Evolutionary conservation across 2,888 invertebrate species (phyloP).

Genomic region (Ormyrus nitidulus): DNA sequence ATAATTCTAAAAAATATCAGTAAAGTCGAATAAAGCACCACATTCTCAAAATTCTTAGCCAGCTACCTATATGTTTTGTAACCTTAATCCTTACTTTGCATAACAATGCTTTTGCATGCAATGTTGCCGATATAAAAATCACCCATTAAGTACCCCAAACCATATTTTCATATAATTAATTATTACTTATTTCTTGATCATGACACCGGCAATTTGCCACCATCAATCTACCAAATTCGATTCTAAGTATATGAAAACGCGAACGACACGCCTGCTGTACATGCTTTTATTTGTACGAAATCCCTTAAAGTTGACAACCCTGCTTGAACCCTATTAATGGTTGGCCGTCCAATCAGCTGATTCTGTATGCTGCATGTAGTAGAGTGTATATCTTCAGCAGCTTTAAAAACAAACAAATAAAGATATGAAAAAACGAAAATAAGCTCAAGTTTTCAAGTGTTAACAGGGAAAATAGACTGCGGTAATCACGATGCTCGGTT

Average conservation of each 20-base stretch:
- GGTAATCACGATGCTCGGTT: conserved; percentile 21
- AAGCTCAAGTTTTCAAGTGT: neutral
- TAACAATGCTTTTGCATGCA: conserved; percentile 5
- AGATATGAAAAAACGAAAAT: conserved; percentile 23
- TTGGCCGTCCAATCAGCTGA: conserved; percentile 38
- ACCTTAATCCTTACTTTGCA: too few species aligned
- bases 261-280: too few species aligned
- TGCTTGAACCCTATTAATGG: neutral
- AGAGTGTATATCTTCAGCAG: neutral
- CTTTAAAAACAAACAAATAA: neutral
- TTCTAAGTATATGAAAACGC: too few species aligned
- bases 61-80: too few species aligned
- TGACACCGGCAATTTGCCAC: too few species aligned
- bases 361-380: neutral
- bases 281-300: neutral
- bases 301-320: conserved; percentile 23
- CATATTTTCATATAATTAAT: too few species aligned
- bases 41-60: neutral
- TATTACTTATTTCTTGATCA: too few species aligned
- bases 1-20: conserved; percentile 19
- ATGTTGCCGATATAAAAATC: conserved; percentile 37
- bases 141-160: neutral
- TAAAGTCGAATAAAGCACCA: conserved; percentile 24
- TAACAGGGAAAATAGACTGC: neutral
- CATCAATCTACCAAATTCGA: too few species aligned